Conservation (phyloP, 2,113 vertebrate genomes). For the Zosterops hypoxanthus region DNA sequence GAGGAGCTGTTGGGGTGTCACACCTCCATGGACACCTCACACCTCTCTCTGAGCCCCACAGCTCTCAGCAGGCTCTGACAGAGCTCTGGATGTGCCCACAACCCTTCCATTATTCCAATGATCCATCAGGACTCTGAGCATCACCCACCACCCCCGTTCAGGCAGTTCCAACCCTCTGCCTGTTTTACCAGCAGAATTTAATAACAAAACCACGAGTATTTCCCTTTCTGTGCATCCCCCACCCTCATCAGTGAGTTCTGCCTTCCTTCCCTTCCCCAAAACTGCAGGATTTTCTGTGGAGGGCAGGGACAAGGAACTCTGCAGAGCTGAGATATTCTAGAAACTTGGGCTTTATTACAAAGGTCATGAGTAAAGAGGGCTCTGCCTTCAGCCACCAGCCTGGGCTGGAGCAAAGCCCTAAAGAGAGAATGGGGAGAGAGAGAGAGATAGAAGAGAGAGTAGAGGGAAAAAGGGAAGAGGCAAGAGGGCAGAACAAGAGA, state of each 20-base stretch:
- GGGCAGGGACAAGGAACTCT: too few species aligned
- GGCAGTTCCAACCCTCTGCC: too few species aligned
- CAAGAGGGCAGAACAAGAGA: too few species aligned
- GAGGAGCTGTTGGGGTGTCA: not conserved
- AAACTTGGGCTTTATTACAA: too few species aligned
- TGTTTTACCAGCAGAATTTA: accelerated
- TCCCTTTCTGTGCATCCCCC: not conserved
- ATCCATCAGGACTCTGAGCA: not conserved
- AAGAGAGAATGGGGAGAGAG: too few species aligned
- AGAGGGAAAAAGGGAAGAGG: too few species aligned
- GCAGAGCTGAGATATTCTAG: too few species aligned
- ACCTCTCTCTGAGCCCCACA: not conserved
- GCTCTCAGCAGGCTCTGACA: not conserved
- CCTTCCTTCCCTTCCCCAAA: not conserved
- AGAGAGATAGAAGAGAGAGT: too few species aligned
- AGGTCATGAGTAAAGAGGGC: too few species aligned
- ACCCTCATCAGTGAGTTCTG: not conserved
- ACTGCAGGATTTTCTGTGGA: too few species aligned
- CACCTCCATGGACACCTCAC: accelerated
- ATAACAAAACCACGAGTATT: not conserved
- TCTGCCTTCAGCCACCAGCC: too few species aligned
- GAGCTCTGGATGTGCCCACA: not conserved
- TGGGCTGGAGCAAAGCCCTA: too few species aligned
- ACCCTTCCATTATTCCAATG: accelerated
- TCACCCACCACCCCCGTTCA: not conserved